Evolutionary conservation across 2,888 invertebrate genomes (phyloP).

Genomic region (Digitonthophagus gazella): DNA sequence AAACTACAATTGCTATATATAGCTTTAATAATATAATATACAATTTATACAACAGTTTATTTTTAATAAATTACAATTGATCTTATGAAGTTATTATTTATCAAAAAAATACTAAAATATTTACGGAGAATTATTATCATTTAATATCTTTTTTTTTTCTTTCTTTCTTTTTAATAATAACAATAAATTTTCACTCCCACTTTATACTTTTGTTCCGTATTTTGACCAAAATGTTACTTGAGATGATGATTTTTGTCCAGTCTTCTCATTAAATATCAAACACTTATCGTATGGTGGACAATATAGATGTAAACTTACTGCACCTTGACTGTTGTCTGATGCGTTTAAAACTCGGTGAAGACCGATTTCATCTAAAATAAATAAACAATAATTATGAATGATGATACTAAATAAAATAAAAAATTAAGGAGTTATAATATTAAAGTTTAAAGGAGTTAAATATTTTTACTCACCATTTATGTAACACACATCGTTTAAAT

Average conservation of each 20-base stretch:
- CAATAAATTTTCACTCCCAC: conserved; percentile 50
- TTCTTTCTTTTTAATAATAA: not conserved
- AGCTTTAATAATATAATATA: no score
- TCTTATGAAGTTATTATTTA: not conserved
- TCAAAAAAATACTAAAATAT: not conserved
- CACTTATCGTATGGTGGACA: conserved; percentile 90
- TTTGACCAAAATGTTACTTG: conserved; percentile 92
- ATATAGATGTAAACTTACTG: conserved; percentile 93
- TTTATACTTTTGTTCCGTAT: conserved; percentile 74
- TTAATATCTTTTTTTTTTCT: not conserved
- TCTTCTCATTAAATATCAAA: conserved; percentile 86
- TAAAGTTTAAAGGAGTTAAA: no score
- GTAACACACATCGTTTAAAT: conserved; percentile 82
- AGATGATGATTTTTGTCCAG: conserved; percentile 70
- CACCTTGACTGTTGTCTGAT: conserved; percentile 75
- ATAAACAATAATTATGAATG: not conserved
- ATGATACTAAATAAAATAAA: not conserved
- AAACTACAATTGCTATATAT: no score
- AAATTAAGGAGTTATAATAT: no score
- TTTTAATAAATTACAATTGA: not conserved
- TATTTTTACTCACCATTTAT: conserved; percentile 77
- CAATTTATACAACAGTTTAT: not conserved
- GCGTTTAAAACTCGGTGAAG: conserved; percentile 95
- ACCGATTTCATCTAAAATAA: conserved; percentile 79
- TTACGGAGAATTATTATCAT: not conserved